A percentile compares a stretch with the other conserved stretches of the same genome.
phyloP scores from a whole-genome alignment of 1,140 invertebrate species.

The Mamestra configurata region DNA sequence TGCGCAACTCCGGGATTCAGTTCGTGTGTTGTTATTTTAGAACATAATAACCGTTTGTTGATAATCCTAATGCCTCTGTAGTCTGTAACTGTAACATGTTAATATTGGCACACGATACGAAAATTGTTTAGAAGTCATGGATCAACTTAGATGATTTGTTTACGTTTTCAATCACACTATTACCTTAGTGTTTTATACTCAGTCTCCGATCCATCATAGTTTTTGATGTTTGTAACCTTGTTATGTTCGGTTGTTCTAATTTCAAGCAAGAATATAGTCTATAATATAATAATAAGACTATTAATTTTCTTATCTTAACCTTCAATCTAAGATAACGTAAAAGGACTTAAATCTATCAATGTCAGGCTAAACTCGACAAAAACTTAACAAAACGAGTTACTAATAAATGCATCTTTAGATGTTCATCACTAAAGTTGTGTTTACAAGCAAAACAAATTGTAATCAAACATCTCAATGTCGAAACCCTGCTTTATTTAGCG shows the following conservation, averaged over 20 bases:
- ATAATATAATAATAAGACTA: neutral
- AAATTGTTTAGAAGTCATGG: conserved; percentile 31
- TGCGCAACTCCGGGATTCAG: conserved; percentile 6
- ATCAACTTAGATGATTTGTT: conserved; percentile 31
- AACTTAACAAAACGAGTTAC: neutral
- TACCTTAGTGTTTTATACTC: conserved; percentile 20
- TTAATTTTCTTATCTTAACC: conserved; percentile 1
- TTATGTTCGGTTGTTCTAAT: conserved; percentile 8
- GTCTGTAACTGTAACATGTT: conserved; percentile 29
- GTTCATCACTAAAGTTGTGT: neutral
- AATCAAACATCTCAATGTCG: conserved; percentile 12
- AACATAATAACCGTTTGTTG: conserved; percentile 34
- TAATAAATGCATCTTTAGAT: neutral
- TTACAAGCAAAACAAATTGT: conserved; percentile 16
- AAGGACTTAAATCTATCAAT: conserved; percentile 6
- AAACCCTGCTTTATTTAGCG: neutral
- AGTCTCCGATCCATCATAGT: conserved; percentile 12
- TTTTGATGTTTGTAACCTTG: conserved; percentile 18
- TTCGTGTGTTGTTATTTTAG: conserved; percentile 8
- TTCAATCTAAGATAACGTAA: conserved; percentile 12
- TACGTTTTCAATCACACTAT: conserved; percentile 25
- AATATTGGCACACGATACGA: conserved; percentile 37
- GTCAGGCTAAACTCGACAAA: neutral
- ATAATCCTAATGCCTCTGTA: conserved; percentile 11
- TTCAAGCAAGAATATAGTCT: neutral